These are phyloP conservation scores for Hydrophis major DNA, from an alignment of 2,797 vertebrate species.

Conservation along the genomic window DNA sequence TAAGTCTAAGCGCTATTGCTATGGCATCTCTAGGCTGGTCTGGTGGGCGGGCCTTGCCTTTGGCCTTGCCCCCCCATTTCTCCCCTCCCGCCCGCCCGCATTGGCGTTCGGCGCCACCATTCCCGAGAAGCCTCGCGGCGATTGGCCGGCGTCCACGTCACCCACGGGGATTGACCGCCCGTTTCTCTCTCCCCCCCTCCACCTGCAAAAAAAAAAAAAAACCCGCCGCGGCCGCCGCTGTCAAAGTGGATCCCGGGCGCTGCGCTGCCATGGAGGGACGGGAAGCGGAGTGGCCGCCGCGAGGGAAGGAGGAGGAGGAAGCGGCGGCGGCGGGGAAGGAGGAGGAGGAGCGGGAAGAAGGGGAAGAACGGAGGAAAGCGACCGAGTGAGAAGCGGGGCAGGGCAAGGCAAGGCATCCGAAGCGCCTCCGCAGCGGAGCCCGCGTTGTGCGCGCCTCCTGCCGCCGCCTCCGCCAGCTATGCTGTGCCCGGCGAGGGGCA, in stretches of 20 bases:
- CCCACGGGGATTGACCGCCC: neutral
- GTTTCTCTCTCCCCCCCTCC: no score
- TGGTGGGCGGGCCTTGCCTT: neutral
- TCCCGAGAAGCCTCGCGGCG: neutral
- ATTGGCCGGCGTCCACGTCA: neutral
- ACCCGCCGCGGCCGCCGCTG: neutral
- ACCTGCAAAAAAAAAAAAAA: no score
- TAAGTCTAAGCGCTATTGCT: no score
- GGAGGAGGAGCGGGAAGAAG: neutral
- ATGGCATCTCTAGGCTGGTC: neutral
- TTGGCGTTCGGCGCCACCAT: conserved; percentile 10
- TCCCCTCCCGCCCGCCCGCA: neutral
- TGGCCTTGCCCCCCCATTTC: neutral
- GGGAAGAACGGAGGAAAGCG: neutral
- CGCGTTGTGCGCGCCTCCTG: no score
- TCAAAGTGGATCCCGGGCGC: conserved; percentile 39
- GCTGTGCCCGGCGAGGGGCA: neutral
- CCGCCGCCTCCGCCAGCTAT: neutral
- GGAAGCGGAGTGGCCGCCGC: conserved; percentile 3
- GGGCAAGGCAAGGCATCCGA: conserved; percentile 4
- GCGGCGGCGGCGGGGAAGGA: neutral
- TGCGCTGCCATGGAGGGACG: conserved; percentile 44
- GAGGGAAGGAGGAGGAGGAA: neutral
- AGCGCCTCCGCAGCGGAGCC: conserved; percentile 35
- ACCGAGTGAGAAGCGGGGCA: conserved; percentile 18